Evolutionary conservation across 2,113 vertebrate genomes (phyloP).

Genomic region (Caretta caretta): DNA sequence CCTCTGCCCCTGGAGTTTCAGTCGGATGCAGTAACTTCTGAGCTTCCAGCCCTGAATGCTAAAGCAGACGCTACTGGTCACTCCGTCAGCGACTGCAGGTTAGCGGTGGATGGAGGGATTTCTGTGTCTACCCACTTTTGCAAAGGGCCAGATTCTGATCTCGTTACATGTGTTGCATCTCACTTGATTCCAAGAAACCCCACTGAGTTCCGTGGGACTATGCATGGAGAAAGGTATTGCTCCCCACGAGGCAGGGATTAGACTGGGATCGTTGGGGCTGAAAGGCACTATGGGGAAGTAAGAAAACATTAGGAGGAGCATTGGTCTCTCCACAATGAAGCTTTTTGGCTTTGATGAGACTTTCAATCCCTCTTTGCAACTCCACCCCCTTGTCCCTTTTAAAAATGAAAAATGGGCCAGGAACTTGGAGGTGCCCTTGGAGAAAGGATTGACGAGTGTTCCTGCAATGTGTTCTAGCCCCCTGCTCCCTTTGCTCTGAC

Average conservation of each 20-base stretch:
- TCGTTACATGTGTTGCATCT: background rate
- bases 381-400: background rate
- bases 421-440: background rate
- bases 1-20: background rate
- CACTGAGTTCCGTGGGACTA: background rate
- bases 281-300: background rate
- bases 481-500: background rate
- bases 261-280: background rate
- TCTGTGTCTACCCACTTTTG: background rate
- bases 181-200: background rate
- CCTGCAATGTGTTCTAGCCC: background rate
- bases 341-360: background rate
- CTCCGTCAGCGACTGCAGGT: background rate
- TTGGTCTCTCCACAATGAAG: background rate
- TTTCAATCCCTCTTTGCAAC: background rate
- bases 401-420: background rate
- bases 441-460: background rate
- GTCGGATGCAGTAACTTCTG: background rate
- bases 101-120: background rate
- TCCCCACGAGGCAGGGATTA: background rate
- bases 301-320: background rate
- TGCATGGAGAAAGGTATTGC: background rate
- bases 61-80: background rate
- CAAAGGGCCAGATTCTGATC: background rate
- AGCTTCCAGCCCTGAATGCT: fast-evolving